Evolutionary conservation across 2,113 vertebrate species (phyloP).

Genomic region (Shinisaurus crocodilurus): DNA sequence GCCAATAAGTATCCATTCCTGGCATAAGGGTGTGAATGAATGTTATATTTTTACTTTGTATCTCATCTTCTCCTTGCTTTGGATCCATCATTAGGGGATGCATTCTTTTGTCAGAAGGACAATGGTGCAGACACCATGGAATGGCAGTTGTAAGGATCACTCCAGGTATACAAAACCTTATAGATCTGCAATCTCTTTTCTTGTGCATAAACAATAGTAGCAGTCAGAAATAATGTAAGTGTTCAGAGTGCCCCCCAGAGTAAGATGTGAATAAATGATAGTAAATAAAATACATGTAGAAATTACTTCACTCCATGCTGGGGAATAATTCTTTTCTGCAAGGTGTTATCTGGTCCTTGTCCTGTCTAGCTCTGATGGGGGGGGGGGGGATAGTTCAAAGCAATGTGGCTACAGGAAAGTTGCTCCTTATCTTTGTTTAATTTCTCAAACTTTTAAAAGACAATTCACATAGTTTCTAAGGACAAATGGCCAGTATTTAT

Average conservation of each 20-base stretch:
- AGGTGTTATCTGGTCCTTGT: background rate
- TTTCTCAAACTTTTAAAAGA: background rate
- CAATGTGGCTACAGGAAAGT: background rate
- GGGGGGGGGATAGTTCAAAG: background rate
- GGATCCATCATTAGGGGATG: background rate
- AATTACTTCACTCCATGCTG: background rate
- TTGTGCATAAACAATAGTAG: background rate
- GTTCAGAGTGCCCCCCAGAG: background rate
- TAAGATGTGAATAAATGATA: background rate
- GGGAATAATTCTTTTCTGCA: background rate
- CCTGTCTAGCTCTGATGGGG: background rate
- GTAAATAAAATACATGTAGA: background rate
- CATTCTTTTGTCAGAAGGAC: background rate
- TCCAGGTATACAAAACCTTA: background rate
- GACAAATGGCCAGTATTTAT: background rate
- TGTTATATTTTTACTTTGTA: background rate
- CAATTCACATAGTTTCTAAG: background rate
- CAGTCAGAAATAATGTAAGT: conserved; percentile 11
- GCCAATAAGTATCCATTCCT: background rate
- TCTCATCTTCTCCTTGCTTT: background rate
- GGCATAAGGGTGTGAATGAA: background rate
- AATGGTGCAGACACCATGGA: background rate
- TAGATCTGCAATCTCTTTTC: background rate
- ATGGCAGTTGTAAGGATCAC: background rate
- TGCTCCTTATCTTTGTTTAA: background rate